These are phyloP conservation scores for Todiramphus chloris DNA, from an alignment of 2,113 vertebrate genomes.

Conservation along the genomic window DNA sequence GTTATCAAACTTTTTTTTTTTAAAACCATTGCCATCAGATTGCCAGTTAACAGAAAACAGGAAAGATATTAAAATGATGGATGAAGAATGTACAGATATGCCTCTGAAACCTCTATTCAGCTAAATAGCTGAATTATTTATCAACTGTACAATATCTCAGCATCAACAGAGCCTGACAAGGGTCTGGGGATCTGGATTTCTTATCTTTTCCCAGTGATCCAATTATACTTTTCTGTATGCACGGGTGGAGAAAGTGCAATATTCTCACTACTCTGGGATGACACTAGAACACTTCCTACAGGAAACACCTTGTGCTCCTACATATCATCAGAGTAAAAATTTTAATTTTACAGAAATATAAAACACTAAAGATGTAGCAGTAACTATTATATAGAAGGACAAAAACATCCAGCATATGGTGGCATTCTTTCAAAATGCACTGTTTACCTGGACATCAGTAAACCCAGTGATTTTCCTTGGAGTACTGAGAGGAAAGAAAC, in stretches of 20 bases:
- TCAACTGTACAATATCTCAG: not conserved
- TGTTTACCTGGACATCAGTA: not conserved
- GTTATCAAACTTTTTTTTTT: not conserved
- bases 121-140: constrained; percentile 58
- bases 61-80: not conserved
- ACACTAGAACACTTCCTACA: not conserved
- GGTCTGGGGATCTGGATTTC: not conserved
- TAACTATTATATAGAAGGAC: not conserved
- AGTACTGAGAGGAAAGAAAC: not conserved
- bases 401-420: not conserved
- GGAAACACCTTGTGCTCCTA: not conserved
- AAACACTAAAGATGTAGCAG: not conserved
- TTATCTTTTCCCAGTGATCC: not conserved
- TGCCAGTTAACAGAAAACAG: not conserved
- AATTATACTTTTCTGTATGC: not conserved
- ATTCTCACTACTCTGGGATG: not conserved
- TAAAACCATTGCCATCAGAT: not conserved
- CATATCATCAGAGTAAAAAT: not conserved
- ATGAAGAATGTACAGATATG: not conserved
- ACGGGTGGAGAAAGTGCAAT: not conserved
- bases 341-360: not conserved
- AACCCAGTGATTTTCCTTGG: not conserved
- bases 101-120: not conserved
- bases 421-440: not conserved
- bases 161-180: not conserved